Percentiles rank a stretch among this genome's conserved stretches.
Evolutionary conservation across 2,113 vertebrate species (phyloP).

Genomic region (Sinocyclocheilus anophthalmus): DNA sequence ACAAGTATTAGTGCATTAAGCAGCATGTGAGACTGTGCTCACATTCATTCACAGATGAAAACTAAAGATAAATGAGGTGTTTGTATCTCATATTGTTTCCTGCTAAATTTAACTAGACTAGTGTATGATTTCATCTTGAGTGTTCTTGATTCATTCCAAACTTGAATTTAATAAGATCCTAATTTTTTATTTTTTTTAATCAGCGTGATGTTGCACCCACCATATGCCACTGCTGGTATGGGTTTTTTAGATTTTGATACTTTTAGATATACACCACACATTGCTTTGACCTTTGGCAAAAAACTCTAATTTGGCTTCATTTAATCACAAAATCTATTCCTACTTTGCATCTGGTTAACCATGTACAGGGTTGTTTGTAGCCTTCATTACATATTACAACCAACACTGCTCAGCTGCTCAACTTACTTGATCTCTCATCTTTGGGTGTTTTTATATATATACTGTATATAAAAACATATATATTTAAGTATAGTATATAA

Average conservation of each 20-base stretch:
- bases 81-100: constrained; percentile 25
- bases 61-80: constrained; percentile 29
- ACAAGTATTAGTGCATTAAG: constrained; percentile 43
- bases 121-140: not conserved
- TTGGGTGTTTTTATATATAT: too few relatives aligned
- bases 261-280: not conserved
- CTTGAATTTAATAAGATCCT: constrained; percentile 7
- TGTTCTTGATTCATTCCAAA: not conserved
- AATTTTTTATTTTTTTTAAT: not conserved
- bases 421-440: too few relatives aligned
- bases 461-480: too few relatives aligned
- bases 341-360: too few relatives aligned
- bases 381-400: too few relatives aligned
- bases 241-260: not conserved
- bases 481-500: too few relatives aligned
- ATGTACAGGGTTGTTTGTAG: too few relatives aligned
- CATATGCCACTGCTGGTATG: not conserved
- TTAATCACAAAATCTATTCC: too few relatives aligned
- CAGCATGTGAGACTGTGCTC: constrained; percentile 36
- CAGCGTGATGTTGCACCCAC: not conserved
- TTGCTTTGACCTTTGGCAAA: not conserved
- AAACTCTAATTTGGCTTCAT: not conserved
- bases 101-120: not conserved
- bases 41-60: constrained; percentile 40
- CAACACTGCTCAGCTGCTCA: too few relatives aligned